Evolutionary conservation across 2,113 vertebrate species (phyloP), one percentile per base, ranked within the genome.

Genomic region (Hydrolagus affinis): DNA sequence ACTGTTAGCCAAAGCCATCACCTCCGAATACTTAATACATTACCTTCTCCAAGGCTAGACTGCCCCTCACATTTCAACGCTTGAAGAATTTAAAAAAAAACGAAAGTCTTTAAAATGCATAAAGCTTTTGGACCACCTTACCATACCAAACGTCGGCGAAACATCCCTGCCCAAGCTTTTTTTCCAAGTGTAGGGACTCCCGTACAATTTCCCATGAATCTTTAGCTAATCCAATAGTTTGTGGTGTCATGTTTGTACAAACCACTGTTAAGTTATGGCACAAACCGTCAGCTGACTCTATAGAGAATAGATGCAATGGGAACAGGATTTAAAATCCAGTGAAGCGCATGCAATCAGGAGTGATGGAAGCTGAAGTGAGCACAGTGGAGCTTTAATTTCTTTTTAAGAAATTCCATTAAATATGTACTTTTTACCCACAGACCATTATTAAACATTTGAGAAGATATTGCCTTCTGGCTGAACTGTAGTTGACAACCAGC

Each of bases 141-240:
- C 97, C 97, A 94, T 92, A 96, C 95, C 96, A 99, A 89, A 99
- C 97, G 91, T 99, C 97, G 92, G 97, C 97, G 93, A 99, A 99
- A 96, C 97, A 98, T 91, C 97, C 97, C 87, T 96, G 96, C 90
- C 97, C 97, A 90, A 99, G 95, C 94, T 98, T 98, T 93, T 95
- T 90, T 87, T 97, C 92, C 95, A 98, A 92, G 91, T 87, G 91
- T 90, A 99, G 95, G 86, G 95, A 90, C 86, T 92, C 91, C 89
- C 97, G 95, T 91, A 89, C 88, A 92, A 99, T 95, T 94, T 99
- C 97, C 97, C 97, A 99, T 92, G 96, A 93, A 95, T 99, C 97
- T 90, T 98, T 97, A 95, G 94, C 92, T 95, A 99, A 95, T 94
- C 97, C 97, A 93, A 96, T 90, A 91, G 97, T 99, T 93, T 97